phyloP scores from a whole-genome alignment of 2,113 vertebrate species.

The Rhadina sibilatrix region DNA sequence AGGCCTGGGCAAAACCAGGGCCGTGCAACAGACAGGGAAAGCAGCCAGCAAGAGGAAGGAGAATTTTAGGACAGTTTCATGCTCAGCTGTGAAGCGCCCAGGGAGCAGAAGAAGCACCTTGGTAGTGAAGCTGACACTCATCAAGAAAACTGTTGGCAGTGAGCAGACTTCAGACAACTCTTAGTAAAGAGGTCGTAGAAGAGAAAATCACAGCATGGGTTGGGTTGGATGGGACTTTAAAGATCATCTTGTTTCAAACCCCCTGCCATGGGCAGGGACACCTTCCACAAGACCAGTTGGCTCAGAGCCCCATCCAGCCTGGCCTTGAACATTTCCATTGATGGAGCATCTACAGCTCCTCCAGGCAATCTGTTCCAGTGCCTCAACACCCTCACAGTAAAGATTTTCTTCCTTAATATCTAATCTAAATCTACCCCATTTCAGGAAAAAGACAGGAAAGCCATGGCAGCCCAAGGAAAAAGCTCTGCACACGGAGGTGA shows the following conservation, averaged over 20 bases:
- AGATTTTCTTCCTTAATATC: not conserved
- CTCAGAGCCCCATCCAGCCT: not conserved
- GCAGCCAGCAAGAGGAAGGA: not conserved
- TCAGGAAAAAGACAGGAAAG: not conserved
- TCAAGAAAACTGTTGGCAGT: not conserved
- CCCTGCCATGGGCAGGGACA: not conserved
- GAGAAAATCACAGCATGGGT: not conserved
- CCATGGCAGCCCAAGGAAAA: not conserved
- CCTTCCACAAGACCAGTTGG: not conserved
- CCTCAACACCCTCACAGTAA: not conserved
- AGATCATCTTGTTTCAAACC: not conserved
- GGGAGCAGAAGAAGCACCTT: not conserved
- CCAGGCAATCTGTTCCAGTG: not conserved
- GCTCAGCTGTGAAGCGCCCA: not conserved
- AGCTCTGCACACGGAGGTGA: not conserved
- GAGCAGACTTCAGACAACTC: not conserved
- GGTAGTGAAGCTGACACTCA: not conserved
- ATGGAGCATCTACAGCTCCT: not conserved
- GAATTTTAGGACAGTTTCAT: not conserved
- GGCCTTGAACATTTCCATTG: not conserved
- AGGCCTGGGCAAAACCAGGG: not conserved
- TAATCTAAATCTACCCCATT: not conserved
- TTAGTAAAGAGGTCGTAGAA: not conserved
- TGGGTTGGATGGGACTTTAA: not conserved
- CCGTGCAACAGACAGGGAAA: not conserved